Percentiles rank a stretch among this genome's conserved stretches.
These are phyloP conservation scores for Acrocyrtus sp. DNA, from an alignment of 2,888 invertebrate genomes.

Conservation along the genomic window DNA sequence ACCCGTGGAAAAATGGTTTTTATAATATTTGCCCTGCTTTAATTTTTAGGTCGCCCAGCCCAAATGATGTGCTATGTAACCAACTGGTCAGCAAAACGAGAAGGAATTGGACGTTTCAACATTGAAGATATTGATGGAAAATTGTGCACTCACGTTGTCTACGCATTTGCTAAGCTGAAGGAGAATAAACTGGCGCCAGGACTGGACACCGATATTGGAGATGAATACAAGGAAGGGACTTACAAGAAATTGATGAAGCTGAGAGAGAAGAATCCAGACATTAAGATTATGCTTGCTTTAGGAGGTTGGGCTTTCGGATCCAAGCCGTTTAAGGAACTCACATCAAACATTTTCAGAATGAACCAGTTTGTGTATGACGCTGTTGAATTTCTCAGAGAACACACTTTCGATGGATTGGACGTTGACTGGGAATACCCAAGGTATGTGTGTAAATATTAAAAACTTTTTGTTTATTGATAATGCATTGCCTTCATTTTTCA, in stretches of 20 bases:
- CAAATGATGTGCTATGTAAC: conserved; percentile 95
- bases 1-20: too few relatives aligned
- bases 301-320: conserved; percentile 98
- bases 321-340: conserved; percentile 91
- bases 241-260: conserved; percentile 86
- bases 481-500: neutral
- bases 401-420: conserved; percentile 91
- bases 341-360: conserved; percentile 91
- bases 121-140: conserved; percentile 89
- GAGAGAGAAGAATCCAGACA: conserved; percentile 86
- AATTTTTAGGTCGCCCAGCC: conserved; percentile 79
- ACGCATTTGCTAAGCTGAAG: conserved; percentile 92
- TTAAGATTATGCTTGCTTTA: conserved; percentile 74
- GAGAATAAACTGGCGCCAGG: conserved; percentile 84
- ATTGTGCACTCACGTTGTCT: conserved; percentile 94
- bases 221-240: conserved; percentile 68
- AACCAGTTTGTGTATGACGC: conserved; percentile 96
- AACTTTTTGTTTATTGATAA: conserved; percentile 61
- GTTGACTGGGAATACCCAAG: conserved; percentile 95
- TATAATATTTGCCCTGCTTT: too few relatives aligned
- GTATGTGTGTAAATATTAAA: too few relatives aligned
- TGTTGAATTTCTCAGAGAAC: conserved; percentile 89
- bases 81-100: conserved; percentile 94
- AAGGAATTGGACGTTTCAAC: conserved; percentile 86
- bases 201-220: conserved; percentile 79